These are phyloP conservation scores for Oreotragus oreotragus DNA, from an alignment of 2,113 vertebrate genomes.

Conservation along the genomic window DNA sequence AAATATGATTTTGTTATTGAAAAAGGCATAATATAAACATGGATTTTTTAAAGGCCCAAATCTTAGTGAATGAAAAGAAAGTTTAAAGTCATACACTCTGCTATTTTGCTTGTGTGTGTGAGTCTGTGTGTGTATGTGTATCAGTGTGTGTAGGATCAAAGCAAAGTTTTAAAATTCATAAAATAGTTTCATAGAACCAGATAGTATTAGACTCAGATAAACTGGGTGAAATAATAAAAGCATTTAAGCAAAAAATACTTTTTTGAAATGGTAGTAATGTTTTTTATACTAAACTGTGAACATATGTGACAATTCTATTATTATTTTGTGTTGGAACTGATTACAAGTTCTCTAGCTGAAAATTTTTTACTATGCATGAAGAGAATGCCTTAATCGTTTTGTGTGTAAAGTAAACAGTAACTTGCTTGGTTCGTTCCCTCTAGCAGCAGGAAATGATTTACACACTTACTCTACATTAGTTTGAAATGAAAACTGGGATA, in stretches of 20 bases:
- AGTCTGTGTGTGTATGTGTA: not conserved
- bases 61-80: not conserved
- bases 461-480: not conserved
- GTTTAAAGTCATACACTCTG: not conserved
- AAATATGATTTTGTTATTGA: conserved; percentile 38
- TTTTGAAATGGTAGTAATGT: not conserved
- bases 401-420: not conserved
- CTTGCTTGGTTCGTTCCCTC: not conserved
- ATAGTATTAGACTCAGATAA: not conserved
- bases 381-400: not conserved
- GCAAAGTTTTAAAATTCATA: not conserved
- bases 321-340: not conserved
- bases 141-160: not conserved
- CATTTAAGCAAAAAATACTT: not conserved
- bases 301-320: not conserved
- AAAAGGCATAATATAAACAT: conserved; percentile 11
- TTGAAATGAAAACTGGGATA: not conserved
- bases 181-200: not conserved
- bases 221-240: not conserved
- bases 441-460: not conserved
- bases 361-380: not conserved
- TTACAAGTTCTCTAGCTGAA: not conserved
- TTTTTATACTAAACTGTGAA: not conserved
- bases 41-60: not conserved
- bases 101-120: not conserved